phyloP scores from a whole-genome alignment of 53 echinoderm and acorn worm genomes.

The Crossaster papposus region DNA sequence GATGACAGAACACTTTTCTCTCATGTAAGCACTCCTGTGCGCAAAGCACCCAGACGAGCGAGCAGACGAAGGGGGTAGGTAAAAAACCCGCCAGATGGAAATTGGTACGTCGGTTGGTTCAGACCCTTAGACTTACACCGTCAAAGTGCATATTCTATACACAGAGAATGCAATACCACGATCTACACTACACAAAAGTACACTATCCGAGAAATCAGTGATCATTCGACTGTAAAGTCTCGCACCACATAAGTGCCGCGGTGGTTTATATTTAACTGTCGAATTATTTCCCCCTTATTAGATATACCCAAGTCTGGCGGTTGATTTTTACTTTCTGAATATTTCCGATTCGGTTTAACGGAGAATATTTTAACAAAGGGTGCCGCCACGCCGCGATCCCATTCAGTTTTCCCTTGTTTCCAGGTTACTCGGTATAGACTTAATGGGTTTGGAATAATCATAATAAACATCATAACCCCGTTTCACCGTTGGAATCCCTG shows the following conservation, averaged over 20 bases:
- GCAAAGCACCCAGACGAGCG: not conserved
- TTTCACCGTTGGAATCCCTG: too few species aligned
- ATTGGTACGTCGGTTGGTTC: conserved; percentile 3
- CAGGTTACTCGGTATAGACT: not conserved
- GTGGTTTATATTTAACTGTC: conserved; percentile 46
- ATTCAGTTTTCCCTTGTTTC: conserved; percentile 4
- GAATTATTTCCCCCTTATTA: conserved; percentile 33
- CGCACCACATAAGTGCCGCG: conserved; percentile 6
- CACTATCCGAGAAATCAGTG: not conserved
- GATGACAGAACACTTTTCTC: conserved; percentile 34
- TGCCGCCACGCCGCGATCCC: conserved; percentile 20
- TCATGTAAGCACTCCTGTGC: not conserved
- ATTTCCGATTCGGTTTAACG: conserved; percentile 30
- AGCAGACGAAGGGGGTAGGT: not conserved
- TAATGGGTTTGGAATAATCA: too few species aligned
- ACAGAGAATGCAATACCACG: not conserved
- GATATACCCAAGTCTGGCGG: too few species aligned
- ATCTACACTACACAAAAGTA: not conserved
- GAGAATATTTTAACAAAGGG: not conserved
- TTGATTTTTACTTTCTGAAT: not conserved
- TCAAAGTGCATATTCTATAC: not conserved
- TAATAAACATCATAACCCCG: too few species aligned
- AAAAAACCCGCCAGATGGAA: conserved; percentile 32
- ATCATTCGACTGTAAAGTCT: conserved; percentile 4
- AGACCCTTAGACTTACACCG: too few species aligned